phyloP scores from a whole-genome alignment of 1,140 invertebrate species.

The Caenorhabditis briggsae region DNA sequence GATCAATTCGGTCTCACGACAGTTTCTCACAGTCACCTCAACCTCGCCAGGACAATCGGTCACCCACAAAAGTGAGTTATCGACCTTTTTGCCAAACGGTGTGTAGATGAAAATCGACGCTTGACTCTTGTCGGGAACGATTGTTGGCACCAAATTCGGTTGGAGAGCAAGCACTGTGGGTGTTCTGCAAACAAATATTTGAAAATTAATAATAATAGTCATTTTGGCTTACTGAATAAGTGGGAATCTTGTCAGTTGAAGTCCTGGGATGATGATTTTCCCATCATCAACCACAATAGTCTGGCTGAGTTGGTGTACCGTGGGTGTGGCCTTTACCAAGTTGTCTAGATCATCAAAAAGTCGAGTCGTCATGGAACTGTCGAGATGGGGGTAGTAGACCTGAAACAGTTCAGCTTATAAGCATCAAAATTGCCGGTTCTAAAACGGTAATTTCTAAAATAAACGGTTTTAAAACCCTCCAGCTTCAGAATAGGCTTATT shows the following conservation, averaged over 20 bases:
- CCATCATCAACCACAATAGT: conserved; percentile 71
- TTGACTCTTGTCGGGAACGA: conserved; percentile 61
- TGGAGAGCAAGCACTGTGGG: conserved; percentile 70
- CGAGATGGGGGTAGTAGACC: conserved; percentile 74
- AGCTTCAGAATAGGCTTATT: no score
- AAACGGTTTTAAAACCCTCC: no score
- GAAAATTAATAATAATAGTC: no score
- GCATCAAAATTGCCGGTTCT: no score
- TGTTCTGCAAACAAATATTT: no score
- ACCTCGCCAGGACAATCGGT: conserved; percentile 73
- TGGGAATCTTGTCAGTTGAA: conserved; percentile 76
- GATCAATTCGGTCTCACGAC: conserved; percentile 68
- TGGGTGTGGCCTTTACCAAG: conserved; percentile 62
- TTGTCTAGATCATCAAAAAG: conserved; percentile 74
- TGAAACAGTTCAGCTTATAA: conserved; percentile 48
- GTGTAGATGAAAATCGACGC: conserved; percentile 77
- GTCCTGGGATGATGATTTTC: conserved; percentile 72
- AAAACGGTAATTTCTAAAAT: no score
- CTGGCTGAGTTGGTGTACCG: conserved; percentile 68
- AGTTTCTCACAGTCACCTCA: conserved; percentile 72
- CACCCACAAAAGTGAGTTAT: conserved; percentile 71
- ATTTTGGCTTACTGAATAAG: conserved; percentile 72
- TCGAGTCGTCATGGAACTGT: conserved; percentile 65
- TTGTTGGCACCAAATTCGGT: conserved; percentile 72
- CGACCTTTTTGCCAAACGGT: conserved; percentile 72